phyloP scores from a whole-genome alignment of 2,113 vertebrate species.

The Lepus timidus region DNA sequence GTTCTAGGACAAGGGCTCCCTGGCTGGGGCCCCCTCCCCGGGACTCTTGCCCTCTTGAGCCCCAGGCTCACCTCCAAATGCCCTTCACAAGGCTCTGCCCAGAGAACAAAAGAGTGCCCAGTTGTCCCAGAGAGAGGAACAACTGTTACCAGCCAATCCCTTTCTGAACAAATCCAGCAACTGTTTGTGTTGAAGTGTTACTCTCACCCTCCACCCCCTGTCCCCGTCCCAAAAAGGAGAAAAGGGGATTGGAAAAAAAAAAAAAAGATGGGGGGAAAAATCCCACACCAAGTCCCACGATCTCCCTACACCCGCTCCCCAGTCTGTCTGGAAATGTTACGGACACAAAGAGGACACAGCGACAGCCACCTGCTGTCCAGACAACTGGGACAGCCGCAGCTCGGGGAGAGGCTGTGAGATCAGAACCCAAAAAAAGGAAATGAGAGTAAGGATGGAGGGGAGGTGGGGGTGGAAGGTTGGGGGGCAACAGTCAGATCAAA shows the following conservation, averaged over 20 bases:
- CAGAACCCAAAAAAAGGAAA: conserved; percentile 84
- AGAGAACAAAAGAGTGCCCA: conserved; percentile 85
- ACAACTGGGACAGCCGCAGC: conserved; percentile 92
- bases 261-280: conserved; percentile 58
- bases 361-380: conserved; percentile 94
- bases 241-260: conserved; percentile 54
- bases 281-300: conserved; percentile 15
- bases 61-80: conserved; percentile 87
- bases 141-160: conserved; percentile 90
- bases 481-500: not conserved
- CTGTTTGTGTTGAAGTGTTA: conserved; percentile 89
- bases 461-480: not conserved
- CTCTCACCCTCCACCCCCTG: conserved; percentile 85
- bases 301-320: conserved; percentile 82
- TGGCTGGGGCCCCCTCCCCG: not conserved
- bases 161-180: conserved; percentile 92
- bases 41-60: conserved; percentile 53
- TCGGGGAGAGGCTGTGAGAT: conserved; percentile 89
- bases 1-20: not conserved
- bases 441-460: not conserved
- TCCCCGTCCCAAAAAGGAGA: conserved; percentile 79
- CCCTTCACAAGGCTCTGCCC: conserved; percentile 84
- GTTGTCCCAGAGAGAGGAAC: conserved; percentile 91
- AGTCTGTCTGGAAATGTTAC: conserved; percentile 93
- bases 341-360: conserved; percentile 87